Conservation (phyloP, 2,113 vertebrate species). For the Spermophilus dauricus region DNA sequence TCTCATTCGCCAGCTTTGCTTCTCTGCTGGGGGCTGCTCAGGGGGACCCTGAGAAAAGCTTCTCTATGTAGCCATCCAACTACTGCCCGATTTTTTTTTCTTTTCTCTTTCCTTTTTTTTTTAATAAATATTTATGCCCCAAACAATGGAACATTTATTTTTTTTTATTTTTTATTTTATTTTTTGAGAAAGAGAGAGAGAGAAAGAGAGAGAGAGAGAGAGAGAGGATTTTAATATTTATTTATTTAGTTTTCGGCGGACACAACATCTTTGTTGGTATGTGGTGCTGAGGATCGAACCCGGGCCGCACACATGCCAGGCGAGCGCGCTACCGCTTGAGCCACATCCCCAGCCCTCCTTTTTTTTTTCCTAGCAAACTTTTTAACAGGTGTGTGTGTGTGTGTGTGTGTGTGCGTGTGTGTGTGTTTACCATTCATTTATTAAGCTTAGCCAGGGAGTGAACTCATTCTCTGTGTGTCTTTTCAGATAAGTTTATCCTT, state of each 20-base stretch:
- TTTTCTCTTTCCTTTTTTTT: background rate
- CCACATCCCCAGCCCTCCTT: too few relatives aligned
- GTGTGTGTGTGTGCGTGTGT: background rate
- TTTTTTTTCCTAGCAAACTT: background rate
- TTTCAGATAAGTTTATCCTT: conserved; percentile 20
- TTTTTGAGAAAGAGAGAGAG: too few relatives aligned
- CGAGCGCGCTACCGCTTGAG: too few relatives aligned
- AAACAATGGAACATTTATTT: too few relatives aligned
- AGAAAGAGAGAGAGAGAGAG: too few relatives aligned
- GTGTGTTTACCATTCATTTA: background rate
- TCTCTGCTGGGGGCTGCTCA: background rate
- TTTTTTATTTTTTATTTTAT: too few relatives aligned
- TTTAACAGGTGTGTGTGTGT: background rate
- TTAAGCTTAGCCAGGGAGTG: background rate
- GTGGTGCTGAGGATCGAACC: too few relatives aligned
- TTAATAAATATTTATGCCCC: too few relatives aligned
- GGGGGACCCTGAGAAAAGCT: background rate
- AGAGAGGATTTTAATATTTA: too few relatives aligned
- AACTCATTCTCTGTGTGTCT: background rate
- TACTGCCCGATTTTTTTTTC: background rate
- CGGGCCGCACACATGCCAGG: too few relatives aligned
- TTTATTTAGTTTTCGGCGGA: too few relatives aligned
- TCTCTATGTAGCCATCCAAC: background rate
- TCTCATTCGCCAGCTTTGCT: background rate
- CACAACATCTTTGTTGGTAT: too few relatives aligned